Base-by-base conservation (phyloP, 2,113 vertebrate species). In the Piaya cayana region DNA sequence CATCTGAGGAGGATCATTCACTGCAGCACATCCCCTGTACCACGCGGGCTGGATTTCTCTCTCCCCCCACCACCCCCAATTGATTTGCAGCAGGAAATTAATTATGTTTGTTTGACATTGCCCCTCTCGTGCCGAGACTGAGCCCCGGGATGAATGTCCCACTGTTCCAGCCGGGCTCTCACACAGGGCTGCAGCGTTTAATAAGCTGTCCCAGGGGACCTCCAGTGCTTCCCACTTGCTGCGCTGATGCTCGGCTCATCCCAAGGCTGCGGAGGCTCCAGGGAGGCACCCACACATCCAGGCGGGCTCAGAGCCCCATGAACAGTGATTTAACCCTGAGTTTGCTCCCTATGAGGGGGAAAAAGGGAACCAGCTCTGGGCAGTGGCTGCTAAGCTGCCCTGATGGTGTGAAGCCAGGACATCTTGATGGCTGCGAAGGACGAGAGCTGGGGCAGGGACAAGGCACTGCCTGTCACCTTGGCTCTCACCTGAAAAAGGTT, bases 1-100 rank as follows among this genome's bases (percentile, higher is more conserved):
- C 16, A 0, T 16, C 8, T 5, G 5, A 16, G 75, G 70, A 50
- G 7, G 36, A 76, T 86, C 55, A 68, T 70, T 67, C 53, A 12
- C 72, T 49, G 65, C 79, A 53, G 65, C 52, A 43, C 5, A 77
- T 78, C 88, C 70, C 85, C 91, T 49, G 77, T 11, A 6, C 39
- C 20, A 56, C 69, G 49, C 42, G 6, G 90, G 64, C 58, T 62
- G 74, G 90, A 90, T 93, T 97, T 82, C 92, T 96, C 87, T 43
- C 88, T 82, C 92, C 96, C 87, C 47, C 88, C 90, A n/a, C n/a
- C n/a, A n/a, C 88, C 92, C 90, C 88, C 26, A 0, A 79, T 76
- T 93, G 96, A 97, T 97, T 82, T 74, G 62, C 82, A 74, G 86
- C 76, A 36, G 74, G 83, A 89, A 93, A 96, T 96, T 82, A 92